Evolutionary conservation across 1,140 invertebrate species (phyloP).

Genomic region (Zophobas morio): DNA sequence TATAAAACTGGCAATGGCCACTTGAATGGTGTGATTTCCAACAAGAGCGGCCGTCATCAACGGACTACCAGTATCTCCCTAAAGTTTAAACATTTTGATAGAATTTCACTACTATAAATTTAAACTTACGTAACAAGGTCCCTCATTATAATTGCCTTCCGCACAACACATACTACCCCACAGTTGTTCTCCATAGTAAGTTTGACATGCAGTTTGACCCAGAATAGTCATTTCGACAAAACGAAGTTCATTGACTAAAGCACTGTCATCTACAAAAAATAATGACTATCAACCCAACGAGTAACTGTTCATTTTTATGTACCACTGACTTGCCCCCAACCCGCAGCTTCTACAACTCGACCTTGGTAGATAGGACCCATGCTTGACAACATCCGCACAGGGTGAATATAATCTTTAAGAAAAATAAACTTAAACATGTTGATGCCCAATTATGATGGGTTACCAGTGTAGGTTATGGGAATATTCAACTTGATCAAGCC

Average conservation of each 20-base stretch:
- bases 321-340: background rate
- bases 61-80: constrained; percentile 19
- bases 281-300: too few species aligned
- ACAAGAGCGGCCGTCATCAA: background rate
- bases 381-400: background rate
- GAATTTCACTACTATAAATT: background rate
- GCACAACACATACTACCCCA: background rate
- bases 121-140: background rate
- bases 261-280: background rate
- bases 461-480: background rate
- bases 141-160: constrained; percentile 1
- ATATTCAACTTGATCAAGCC: background rate
- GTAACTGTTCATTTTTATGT: too few species aligned
- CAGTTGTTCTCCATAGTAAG: background rate
- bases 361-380: background rate
- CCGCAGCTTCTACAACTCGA: background rate
- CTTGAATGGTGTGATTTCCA: background rate
- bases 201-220: background rate
- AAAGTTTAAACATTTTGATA: too few species aligned
- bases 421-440: background rate
- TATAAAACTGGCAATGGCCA: constrained; percentile 8
- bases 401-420: background rate
- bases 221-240: background rate
- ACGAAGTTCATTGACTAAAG: background rate
- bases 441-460: background rate